phyloP scores from a whole-genome alignment of 2,113 vertebrate species.

The Carettochelys insculpta region DNA sequence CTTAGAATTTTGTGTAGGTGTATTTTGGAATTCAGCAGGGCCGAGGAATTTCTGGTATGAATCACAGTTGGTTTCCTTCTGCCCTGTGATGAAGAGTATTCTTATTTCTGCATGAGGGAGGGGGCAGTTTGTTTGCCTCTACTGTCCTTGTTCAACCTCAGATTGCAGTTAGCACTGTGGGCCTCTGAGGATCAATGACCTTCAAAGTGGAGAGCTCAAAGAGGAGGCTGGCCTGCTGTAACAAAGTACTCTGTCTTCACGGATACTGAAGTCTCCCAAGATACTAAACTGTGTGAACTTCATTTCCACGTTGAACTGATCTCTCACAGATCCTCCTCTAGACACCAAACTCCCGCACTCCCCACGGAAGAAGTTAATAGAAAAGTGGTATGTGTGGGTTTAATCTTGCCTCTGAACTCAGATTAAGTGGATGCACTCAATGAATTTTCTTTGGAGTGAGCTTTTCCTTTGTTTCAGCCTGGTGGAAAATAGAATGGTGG shows the following conservation, averaged over 20 bases:
- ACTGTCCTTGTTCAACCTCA: background rate
- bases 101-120: background rate
- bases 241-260: background rate
- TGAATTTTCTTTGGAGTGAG: background rate
- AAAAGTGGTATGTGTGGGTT: background rate
- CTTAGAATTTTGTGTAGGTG: fast-evolving
- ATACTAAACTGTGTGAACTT: background rate
- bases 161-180: background rate
- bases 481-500: background rate
- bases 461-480: background rate
- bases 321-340: background rate
- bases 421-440: background rate
- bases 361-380: background rate
- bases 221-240: background rate
- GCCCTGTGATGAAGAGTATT: background rate
- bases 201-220: background rate
- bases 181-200: background rate
- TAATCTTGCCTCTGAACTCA: background rate
- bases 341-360: too few species aligned
- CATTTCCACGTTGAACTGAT: background rate
- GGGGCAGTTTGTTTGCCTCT: background rate
- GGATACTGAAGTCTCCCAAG: background rate
- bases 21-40: background rate
- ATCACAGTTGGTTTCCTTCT: background rate
- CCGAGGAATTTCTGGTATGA: background rate